phyloP scores from a whole-genome alignment of 1,140 invertebrate species.

The Trichonephila inaurata region DNA sequence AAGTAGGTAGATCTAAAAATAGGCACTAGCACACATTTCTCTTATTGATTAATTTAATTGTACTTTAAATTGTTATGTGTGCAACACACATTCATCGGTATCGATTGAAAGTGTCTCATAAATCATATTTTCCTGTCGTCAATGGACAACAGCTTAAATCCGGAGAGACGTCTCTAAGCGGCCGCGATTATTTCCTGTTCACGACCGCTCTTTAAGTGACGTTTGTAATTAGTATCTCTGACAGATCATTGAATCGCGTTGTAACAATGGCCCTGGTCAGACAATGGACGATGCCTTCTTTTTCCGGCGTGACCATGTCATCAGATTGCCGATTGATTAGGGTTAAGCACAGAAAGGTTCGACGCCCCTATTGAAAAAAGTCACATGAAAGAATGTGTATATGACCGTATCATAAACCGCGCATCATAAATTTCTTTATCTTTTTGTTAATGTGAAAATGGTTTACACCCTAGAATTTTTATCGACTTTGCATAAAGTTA shows the following conservation, averaged over 20 bases:
- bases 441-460: not conserved
- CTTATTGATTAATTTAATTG: not conserved
- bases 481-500: not conserved
- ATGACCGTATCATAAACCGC: not conserved
- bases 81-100: not conserved
- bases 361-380: conserved; percentile 51
- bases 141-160: not conserved
- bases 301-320: conserved; percentile 64
- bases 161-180: not conserved
- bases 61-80: not conserved
- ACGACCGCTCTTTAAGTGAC: conserved; percentile 16
- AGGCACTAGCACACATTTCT: not conserved
- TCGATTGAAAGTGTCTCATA: conserved; percentile 7
- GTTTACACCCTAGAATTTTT: not conserved
- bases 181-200: conserved; percentile 44
- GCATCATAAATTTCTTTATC: not conserved
- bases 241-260: conserved; percentile 54
- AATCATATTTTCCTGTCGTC: not conserved
- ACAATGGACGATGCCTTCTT: conserved; percentile 62
- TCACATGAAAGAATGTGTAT: not conserved
- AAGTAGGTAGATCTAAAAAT: not conserved
- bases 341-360: conserved; percentile 51
- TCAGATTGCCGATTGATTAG: conserved; percentile 61
- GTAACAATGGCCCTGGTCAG: conserved; percentile 42
- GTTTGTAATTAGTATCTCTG: conserved; percentile 51